Evolutionary conservation across 1,140 invertebrate species (phyloP).

Genomic region (Eumeta japonica): DNA sequence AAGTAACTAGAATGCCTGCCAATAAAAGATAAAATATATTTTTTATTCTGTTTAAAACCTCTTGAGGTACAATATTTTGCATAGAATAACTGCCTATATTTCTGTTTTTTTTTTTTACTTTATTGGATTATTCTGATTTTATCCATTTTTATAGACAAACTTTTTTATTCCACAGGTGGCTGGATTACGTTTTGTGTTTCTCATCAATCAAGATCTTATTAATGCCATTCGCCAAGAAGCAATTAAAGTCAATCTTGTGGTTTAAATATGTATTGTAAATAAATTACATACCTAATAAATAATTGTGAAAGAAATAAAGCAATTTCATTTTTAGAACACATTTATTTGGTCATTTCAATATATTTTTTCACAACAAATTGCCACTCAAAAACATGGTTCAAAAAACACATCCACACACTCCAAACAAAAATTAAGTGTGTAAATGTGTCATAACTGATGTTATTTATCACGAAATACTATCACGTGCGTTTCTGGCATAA

Average conservation of each 20-base stretch:
- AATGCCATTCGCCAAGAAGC: constrained; percentile 81
- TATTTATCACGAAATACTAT: constrained; percentile 47
- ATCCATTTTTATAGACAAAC: constrained; percentile 3
- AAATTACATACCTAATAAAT: constrained; percentile 6
- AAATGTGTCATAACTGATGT: constrained; percentile 18
- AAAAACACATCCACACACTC: not conserved
- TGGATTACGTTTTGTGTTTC: constrained; percentile 86
- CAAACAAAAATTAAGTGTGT: not conserved
- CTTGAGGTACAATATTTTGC: too few relatives aligned
- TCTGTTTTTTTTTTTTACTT: too few relatives aligned
- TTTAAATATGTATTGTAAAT: constrained; percentile 26
- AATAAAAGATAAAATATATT: too few relatives aligned
- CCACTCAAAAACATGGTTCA: constrained; percentile 36
- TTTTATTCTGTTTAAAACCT: too few relatives aligned
- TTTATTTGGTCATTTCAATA: constrained; percentile 58
- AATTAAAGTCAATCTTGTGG: constrained; percentile 67
- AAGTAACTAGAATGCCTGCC: too few relatives aligned
- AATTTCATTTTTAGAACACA: constrained; percentile 55
- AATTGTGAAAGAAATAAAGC: constrained; percentile 17
- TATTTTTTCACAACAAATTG: constrained; percentile 46
- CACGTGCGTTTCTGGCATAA: constrained; percentile 50
- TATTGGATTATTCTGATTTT: too few relatives aligned
- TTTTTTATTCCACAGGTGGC: constrained; percentile 68
- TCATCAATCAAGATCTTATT: constrained; percentile 90
- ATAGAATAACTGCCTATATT: too few relatives aligned